Evolutionary conservation across 2,797 vertebrate genomes (phyloP).

Genomic region (Sebastes aleutianus): DNA sequence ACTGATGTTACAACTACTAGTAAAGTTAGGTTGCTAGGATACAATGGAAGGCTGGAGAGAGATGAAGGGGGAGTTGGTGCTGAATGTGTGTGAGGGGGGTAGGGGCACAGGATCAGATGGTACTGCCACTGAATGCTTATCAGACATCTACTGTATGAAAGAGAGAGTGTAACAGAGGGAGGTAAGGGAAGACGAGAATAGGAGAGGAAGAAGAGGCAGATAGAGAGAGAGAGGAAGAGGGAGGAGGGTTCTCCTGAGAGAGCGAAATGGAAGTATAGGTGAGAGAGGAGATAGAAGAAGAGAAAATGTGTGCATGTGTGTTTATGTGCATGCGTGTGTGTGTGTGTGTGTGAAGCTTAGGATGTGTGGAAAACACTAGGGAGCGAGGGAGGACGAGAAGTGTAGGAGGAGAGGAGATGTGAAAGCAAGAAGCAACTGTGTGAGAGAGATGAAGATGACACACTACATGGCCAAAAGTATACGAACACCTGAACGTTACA

Average conservation of each 20-base stretch:
- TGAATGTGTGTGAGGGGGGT: not conserved
- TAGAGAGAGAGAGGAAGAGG: not conserved
- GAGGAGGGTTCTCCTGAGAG: conserved; percentile 5
- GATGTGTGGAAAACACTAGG: conserved; percentile 37
- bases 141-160: conserved; percentile 36
- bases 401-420: conserved; percentile 42
- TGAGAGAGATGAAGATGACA: not conserved
- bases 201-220: not conserved
- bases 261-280: conserved; percentile 3
- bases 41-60: conserved; percentile 56
- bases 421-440: conserved; percentile 14
- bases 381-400: conserved; percentile 37
- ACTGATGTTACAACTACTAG: conserved; percentile 53
- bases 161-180: not conserved
- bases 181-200: not conserved
- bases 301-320: not conserved
- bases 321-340: not conserved
- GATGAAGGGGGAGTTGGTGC: conserved; percentile 10
- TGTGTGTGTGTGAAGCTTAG: conserved; percentile 8
- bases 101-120: conserved; percentile 32
- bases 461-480: not conserved
- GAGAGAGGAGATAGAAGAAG: conserved; percentile 16
- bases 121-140: conserved; percentile 55
- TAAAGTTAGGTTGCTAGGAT: conserved; percentile 73
- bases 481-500: not conserved